Conservation (phyloP, 2,888 invertebrate species). For the Steinernema hermaphroditum region DNA sequence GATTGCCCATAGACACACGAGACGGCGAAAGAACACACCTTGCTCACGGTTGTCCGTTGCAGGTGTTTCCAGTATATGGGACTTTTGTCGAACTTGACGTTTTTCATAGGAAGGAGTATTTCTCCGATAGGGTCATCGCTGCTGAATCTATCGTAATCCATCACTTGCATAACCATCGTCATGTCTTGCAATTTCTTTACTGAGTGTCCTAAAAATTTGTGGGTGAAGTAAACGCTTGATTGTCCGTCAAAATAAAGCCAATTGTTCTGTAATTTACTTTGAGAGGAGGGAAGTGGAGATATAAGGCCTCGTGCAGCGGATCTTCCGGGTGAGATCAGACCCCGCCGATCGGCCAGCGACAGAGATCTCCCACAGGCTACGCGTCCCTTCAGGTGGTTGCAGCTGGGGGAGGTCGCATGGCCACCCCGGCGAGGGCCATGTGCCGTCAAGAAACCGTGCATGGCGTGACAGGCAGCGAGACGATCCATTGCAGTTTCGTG, state of each 20-base stretch:
- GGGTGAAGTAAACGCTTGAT: no score
- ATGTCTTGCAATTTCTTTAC: conserved; percentile 64
- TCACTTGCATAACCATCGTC: conserved; percentile 61
- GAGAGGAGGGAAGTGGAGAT: conserved; percentile 40
- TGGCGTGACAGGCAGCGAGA: conserved; percentile 49
- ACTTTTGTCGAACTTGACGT: conserved; percentile 63
- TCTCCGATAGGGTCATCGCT: conserved; percentile 66
- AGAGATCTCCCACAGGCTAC: conserved; percentile 43
- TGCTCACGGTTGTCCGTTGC: conserved; percentile 62
- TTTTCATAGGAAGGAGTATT: conserved; percentile 62
- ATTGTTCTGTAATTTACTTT: conserved; percentile 38
- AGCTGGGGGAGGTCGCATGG: conserved; percentile 43
- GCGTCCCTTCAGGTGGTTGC: conserved; percentile 42
- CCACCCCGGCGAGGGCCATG: conserved; percentile 38
- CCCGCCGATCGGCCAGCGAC: conserved; percentile 49
- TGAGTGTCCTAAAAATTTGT: conserved; percentile 62
- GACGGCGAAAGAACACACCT: conserved; percentile 42
- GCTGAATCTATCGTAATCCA: conserved; percentile 66
- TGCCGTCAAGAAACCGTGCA: conserved; percentile 51
- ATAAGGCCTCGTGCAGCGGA: conserved; percentile 40
- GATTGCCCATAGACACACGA: background rate
- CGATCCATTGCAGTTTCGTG: conserved; percentile 45
- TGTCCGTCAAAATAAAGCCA: no score
- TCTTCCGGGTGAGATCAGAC: conserved; percentile 46
- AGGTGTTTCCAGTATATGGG: conserved; percentile 66